These are phyloP conservation scores for Peucedramus taeniatus DNA, from an alignment of 2,113 vertebrate genomes.

Conservation along the genomic window DNA sequence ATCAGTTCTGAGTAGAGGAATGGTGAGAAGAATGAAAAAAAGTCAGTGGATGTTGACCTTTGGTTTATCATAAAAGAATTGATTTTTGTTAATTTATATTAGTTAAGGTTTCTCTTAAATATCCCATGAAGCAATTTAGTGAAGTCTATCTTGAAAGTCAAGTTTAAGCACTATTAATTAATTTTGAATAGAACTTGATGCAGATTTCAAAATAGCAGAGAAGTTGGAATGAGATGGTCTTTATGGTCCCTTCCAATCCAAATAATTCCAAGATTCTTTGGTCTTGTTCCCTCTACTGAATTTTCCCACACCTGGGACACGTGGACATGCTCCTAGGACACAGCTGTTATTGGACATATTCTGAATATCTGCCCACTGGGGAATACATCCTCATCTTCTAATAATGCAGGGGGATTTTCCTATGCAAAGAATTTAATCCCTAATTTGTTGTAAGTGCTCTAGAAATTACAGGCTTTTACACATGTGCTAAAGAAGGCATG, in stretches of 20 bases:
- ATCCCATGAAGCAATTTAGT: neutral
- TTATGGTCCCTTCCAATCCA: neutral
- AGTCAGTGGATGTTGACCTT: neutral
- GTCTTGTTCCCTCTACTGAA: neutral
- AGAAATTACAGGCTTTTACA: neutral
- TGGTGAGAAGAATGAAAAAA: neutral
- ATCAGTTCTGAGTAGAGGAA: neutral
- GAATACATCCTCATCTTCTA: neutral
- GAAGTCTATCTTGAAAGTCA: too few relatives aligned
- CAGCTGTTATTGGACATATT: fast-evolving
- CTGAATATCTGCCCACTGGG: neutral
- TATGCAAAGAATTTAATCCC: neutral
- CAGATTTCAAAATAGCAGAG: neutral
- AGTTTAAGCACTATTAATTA: neutral
- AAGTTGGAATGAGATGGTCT: fast-evolving
- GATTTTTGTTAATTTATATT: neutral
- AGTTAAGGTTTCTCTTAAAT: neutral
- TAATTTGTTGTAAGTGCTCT: neutral
- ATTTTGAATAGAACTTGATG: neutral
- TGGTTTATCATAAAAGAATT: neutral
- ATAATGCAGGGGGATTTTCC: neutral
- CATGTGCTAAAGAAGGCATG: neutral
- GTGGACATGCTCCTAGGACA: fast-evolving
- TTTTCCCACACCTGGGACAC: neutral
- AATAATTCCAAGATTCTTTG: neutral